Base-by-base conservation (phyloP, 2,888 invertebrate species). In the Cepaea hortensis region DNA sequence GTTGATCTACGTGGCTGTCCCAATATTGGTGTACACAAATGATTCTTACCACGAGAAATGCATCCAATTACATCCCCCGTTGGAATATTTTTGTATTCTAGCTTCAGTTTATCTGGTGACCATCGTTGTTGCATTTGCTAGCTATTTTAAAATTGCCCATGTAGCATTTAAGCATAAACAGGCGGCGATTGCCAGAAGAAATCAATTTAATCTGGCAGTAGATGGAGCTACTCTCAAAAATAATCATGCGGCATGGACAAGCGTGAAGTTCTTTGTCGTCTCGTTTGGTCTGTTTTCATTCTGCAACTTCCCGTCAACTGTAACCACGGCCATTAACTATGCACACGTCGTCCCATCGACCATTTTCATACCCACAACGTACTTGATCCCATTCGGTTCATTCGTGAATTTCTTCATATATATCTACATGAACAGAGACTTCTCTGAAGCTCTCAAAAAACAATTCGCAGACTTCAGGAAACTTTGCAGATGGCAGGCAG, bases 251-350 rank as follows among this genome's bases (percentile, higher is more conserved):
- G 50, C 48, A 2, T 50, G 48, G 6, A 68, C n/a, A 48, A 81
- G 81, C 48, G 68, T 70, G 5, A 81, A 81, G 68, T 68, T 81
- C 65, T 81, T 81, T 50, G 70, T 48, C n/a, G 18, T 80, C 3
- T 62, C 35, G 62, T 62, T 80, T 65, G 80, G 80, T 15, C 62
- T 80, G 1, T 65, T 65, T 15, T 3, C 62, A 3, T 4, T 46
- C 1, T 80, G 80, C 46, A 80, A 62, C 0, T 50, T 81, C 18
- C 68, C 68, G 48, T 11, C 68, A n/a, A 11, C n/a, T 20, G 3
- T 70, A 48, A 11, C n/a, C 9, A 15, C 70, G 48, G 81, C 68
- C 3, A 5, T 81, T 9, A 48, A 3, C 20, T 13, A 3, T 18
- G 35, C 35, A 11, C 35, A 18, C 35, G 18, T 4, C 6, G 7